Conservation (phyloP, 2,797 vertebrate species). For the Argya squamiceps region DNA sequence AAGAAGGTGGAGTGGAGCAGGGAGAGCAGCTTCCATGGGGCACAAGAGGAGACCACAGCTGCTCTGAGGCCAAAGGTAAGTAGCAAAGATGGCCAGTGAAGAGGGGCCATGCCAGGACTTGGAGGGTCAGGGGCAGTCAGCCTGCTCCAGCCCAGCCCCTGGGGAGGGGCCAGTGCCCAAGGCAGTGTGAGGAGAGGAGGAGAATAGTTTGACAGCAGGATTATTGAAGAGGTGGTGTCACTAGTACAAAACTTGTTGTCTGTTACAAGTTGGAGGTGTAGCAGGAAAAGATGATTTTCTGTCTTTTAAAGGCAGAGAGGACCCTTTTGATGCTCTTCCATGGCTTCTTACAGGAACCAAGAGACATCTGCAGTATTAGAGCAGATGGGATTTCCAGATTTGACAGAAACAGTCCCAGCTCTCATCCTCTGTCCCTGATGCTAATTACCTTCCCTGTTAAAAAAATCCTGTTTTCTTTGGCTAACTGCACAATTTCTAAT, state of each 20-base stretch:
- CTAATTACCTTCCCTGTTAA: neutral
- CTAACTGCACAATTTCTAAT: neutral
- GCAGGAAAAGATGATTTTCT: neutral
- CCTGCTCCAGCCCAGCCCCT: neutral
- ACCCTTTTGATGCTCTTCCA: neutral
- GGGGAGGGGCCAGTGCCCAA: neutral
- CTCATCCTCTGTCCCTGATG: neutral
- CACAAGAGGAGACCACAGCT: neutral
- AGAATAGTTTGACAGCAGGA: neutral
- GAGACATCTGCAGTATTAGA: neutral
- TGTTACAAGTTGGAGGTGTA: neutral
- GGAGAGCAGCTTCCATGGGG: neutral
- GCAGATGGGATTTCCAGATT: neutral
- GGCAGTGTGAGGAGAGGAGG: neutral
- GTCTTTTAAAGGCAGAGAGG: neutral
- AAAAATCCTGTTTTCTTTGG: neutral
- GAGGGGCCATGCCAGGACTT: fast-evolving
- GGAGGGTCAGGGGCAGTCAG: neutral
- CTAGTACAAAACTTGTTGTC: neutral
- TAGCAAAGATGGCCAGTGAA: neutral
- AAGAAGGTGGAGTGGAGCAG: fast-evolving
- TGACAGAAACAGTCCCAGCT: neutral
- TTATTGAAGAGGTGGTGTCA: neutral
- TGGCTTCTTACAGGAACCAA: neutral
- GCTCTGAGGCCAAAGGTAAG: neutral